These are phyloP conservation scores for Oryzias celebensis DNA, from an alignment of 2,113 vertebrate species.

Conservation along the genomic window DNA sequence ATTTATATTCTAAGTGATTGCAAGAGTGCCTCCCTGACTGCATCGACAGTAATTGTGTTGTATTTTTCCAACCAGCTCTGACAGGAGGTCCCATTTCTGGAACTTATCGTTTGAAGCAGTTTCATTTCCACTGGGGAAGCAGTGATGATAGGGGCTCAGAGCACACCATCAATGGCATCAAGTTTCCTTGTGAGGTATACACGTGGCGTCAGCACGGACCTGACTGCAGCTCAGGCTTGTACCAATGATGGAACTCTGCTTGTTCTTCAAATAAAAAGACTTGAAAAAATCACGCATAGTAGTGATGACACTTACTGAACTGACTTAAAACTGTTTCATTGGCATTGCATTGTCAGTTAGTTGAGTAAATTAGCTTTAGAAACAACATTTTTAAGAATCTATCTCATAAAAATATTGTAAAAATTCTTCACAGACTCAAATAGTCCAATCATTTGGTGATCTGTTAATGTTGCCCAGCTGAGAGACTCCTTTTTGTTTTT, in stretches of 20 bases:
- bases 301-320: too few species aligned
- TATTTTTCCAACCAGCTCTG: conserved; percentile 73
- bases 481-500: background rate
- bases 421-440: too few species aligned
- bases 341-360: too few species aligned
- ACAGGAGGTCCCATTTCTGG: conserved; percentile 84
- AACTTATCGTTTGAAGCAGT: conserved; percentile 86
- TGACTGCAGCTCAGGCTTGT: too few species aligned
- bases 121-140: conserved; percentile 96
- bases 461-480: background rate
- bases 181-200: conserved; percentile 86
- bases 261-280: too few species aligned
- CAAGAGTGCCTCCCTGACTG: background rate
- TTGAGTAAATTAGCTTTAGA: too few species aligned
- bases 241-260: too few species aligned
- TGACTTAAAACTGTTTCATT: too few species aligned
- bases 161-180: conserved; percentile 83
- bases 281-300: too few species aligned
- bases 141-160: conserved; percentile 87
- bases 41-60: background rate
- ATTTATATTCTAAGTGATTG: background rate
- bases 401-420: too few species aligned
- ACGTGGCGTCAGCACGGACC: background rate
- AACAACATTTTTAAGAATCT: too few species aligned
- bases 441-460: too few species aligned